phyloP scores from a whole-genome alignment of 1,140 invertebrate genomes.

The Pseudomyrmex dendroicus region DNA sequence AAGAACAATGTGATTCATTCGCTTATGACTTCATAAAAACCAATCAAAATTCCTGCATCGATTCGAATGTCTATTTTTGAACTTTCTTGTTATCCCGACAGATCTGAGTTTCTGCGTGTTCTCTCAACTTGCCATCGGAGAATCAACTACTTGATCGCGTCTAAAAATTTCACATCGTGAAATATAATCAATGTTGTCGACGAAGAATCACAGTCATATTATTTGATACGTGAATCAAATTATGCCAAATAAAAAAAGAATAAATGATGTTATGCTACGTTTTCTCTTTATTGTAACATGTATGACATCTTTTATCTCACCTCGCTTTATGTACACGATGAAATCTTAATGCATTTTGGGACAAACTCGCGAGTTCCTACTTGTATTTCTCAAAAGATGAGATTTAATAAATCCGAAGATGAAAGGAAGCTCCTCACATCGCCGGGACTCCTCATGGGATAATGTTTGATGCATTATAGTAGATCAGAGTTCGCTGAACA shows the following conservation, averaged over 20 bases:
- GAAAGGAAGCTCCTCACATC: slow-evolving; percentile 46
- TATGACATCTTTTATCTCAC: neutral
- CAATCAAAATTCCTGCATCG: slow-evolving; percentile 58
- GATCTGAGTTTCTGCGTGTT: slow-evolving; percentile 65
- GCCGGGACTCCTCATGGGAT: slow-evolving; percentile 43
- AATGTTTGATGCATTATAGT: slow-evolving; percentile 70
- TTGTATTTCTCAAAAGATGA: slow-evolving; percentile 51
- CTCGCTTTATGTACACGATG: neutral
- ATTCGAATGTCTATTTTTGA: slow-evolving; percentile 71
- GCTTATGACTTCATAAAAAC: slow-evolving; percentile 54
- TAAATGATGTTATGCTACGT: neutral
- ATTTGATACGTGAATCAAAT: neutral
- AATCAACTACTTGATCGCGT: slow-evolving; percentile 70
- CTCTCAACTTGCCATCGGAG: neutral
- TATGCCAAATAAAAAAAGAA: neutral
- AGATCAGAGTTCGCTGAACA: slow-evolving; percentile 69
- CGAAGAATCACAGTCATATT: neutral
- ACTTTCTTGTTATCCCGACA: slow-evolving; percentile 64
- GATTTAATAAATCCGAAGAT: slow-evolving; percentile 72
- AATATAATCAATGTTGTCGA: neutral
- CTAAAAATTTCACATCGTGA: slow-evolving; percentile 31
- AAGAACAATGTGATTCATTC: slow-evolving; percentile 46
- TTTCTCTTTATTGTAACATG: neutral
- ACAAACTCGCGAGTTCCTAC: slow-evolving; percentile 30
- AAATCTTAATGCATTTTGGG: slow-evolving; percentile 28